Evolutionary conservation across 2,888 invertebrate species (phyloP), one percentile per base, ranked within the genome.

Genomic region (Acronicta leporina): DNA sequence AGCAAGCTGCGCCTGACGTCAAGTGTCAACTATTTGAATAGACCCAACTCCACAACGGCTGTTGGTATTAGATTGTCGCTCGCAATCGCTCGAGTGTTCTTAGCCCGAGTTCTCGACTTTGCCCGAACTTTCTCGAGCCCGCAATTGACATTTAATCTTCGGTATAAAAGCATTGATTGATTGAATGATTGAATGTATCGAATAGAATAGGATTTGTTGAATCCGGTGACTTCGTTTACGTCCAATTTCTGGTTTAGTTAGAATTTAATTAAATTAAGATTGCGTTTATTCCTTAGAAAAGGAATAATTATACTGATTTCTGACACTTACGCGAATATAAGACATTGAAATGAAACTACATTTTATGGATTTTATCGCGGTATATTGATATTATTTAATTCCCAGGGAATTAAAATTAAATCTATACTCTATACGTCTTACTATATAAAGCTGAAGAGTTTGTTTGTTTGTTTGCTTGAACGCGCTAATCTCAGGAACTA

Each of bases 31-130:
- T 63, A 72, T 72, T 72, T 72, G 63, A 62, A 74, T 65, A 61
- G 68, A 57, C 56, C 70, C 59, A 63, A 63, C 71, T 65, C 51
- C 38, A 41, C 52, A 35, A 40, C 50, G 51, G 65, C 60, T 68
- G 75, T 72, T 63, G 59, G 68, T 62, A 56, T 63, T 66, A 66
- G 63, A 75, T 75, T 72, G 75, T 75, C 75, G 51, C 51, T 50
- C 43, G 57, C 48, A 57, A 61, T 61, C 49, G 35, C 45, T 68
- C 44, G 41, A 72, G 64, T 58, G 51, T 51, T 64, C 73, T 50
- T 59, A 35, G 35, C 41, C 20, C 20, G 45, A 68, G 55, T 59
- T 57, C 47, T 59, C 47, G 42, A 62, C 49, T 57, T 61, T 30
- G 41, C 44, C 41, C 46, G n/a, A 49, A 62, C 51, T 58, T 20